Evolutionary conservation across 1,140 invertebrate species (phyloP).

Genomic region (Bilobella aurantiaca): DNA sequence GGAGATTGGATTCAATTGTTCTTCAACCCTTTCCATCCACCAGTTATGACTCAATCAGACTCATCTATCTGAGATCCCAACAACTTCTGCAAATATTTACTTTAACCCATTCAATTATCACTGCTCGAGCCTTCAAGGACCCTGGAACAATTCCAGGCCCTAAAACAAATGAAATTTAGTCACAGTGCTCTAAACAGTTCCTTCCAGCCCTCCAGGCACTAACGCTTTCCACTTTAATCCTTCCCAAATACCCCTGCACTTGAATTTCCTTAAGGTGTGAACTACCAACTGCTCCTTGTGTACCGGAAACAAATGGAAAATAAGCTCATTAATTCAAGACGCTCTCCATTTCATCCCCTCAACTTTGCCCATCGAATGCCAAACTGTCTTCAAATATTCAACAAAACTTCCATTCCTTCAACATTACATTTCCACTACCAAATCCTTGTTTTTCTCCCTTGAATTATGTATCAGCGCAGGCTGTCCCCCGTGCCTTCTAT

Average conservation of each 20-base stretch:
- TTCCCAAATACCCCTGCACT: too few species aligned
- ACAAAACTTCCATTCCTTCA: not conserved
- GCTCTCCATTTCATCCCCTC: not conserved
- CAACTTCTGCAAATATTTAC: not conserved
- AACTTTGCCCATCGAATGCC: not conserved
- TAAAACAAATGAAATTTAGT: not conserved
- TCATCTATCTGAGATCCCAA: not conserved
- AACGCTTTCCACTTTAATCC: too few species aligned
- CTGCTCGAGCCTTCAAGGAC: not conserved
- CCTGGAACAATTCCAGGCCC: not conserved
- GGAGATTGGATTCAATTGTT: not conserved
- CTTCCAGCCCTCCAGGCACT: too few species aligned
- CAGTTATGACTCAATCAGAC: not conserved
- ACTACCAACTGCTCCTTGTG: not conserved
- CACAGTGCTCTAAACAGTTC: too few species aligned
- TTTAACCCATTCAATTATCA: not conserved
- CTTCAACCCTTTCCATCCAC: not conserved
- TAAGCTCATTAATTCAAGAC: not conserved
- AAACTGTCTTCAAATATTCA: not conserved
- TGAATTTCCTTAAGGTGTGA: not conserved
- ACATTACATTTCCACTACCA: not conserved
- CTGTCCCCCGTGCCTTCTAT: not conserved
- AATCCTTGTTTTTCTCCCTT: not conserved
- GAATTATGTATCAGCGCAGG: not conserved
- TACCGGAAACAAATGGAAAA: not conserved